A percentile compares a stretch with the other conserved stretches of the same genome.
phyloP scores from a whole-genome alignment of 2,797 vertebrate species.

The Coracias cyanogaster region DNA sequence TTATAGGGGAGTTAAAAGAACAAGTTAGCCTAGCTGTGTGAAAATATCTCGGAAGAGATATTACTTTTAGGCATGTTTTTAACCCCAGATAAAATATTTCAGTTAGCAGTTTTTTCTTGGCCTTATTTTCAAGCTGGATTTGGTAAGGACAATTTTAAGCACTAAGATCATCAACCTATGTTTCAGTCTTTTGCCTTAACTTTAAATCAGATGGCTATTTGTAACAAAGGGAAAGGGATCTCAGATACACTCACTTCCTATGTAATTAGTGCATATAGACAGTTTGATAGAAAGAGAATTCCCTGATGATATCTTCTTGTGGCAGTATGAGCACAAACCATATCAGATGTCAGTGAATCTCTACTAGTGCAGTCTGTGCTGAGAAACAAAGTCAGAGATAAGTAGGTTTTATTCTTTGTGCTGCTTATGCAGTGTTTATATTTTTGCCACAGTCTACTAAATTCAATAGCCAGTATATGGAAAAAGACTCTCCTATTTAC shows the following conservation, averaged over 20 bases:
- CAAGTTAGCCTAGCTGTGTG: not conserved
- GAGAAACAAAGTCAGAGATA: not conserved
- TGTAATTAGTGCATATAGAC: not conserved
- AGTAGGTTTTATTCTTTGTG: not conserved
- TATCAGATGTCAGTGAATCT: not conserved
- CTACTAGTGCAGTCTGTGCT: not conserved
- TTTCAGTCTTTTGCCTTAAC: not conserved
- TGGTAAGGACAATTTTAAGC: not conserved
- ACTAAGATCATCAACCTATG: not conserved
- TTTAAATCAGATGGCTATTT: not conserved
- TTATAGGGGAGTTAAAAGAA: not conserved
- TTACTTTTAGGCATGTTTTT: not conserved
- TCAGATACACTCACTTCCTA: not conserved
- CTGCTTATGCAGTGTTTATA: not conserved
- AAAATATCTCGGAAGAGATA: not conserved
- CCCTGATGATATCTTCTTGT: not conserved
- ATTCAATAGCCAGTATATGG: not conserved
- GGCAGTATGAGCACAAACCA: not conserved
- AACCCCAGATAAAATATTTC: not conserved
- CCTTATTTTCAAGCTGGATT: not conserved
- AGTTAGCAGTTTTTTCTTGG: not conserved
- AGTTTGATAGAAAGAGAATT: not conserved
- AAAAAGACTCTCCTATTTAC: not conserved
- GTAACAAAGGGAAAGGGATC: not conserved
- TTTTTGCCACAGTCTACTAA: not conserved